These are phyloP conservation scores for Glossosoma conforme DNA, from an alignment of 1,140 invertebrate genomes.

Conservation along the genomic window DNA sequence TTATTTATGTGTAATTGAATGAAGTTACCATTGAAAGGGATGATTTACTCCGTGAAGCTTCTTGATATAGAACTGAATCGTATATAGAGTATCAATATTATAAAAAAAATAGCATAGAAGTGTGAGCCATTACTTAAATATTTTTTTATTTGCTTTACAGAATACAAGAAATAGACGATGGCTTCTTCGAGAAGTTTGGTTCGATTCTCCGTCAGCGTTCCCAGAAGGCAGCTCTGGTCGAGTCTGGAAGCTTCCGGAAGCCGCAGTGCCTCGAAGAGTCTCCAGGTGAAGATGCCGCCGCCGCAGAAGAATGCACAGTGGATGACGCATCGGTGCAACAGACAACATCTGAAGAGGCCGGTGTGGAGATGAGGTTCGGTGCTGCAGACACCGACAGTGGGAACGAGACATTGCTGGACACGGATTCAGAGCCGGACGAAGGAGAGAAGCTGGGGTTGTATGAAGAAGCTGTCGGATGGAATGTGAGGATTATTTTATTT, in stretches of 20 bases:
- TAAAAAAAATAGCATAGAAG: no score
- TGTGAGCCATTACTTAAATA: no score
- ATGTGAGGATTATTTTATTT: slow-evolving; percentile 57
- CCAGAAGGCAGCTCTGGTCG: slow-evolving; percentile 46
- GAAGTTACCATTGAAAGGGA: no score
- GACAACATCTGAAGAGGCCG: slow-evolving; percentile 3
- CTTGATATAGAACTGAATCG: no score
- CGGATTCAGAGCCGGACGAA: slow-evolving; percentile 53
- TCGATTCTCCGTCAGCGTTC: slow-evolving; percentile 64
- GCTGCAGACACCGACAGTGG: slow-evolving; percentile 53
- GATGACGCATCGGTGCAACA: slow-evolving; percentile 5
- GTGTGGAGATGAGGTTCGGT: slow-evolving; percentile 29
- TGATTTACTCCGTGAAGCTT: no score
- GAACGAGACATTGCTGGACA: slow-evolving; percentile 45
- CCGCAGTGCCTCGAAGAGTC: slow-evolving; percentile 8
- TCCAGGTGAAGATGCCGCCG: background rate
- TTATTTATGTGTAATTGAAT: no score
- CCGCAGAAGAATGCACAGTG: background rate
- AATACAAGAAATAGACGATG: slow-evolving; percentile 70
- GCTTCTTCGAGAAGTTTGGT: slow-evolving; percentile 77
- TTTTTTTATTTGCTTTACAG: slow-evolving; percentile 53
- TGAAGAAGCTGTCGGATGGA: slow-evolving; percentile 59
- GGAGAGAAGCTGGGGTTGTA: slow-evolving; percentile 55
- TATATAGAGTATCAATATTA: no score
- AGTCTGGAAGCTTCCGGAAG: slow-evolving; percentile 47